Percentiles rank a stretch among this genome's conserved stretches.
phyloP scores from a whole-genome alignment of 2,113 vertebrate genomes.

The Ursus arctos region DNA sequence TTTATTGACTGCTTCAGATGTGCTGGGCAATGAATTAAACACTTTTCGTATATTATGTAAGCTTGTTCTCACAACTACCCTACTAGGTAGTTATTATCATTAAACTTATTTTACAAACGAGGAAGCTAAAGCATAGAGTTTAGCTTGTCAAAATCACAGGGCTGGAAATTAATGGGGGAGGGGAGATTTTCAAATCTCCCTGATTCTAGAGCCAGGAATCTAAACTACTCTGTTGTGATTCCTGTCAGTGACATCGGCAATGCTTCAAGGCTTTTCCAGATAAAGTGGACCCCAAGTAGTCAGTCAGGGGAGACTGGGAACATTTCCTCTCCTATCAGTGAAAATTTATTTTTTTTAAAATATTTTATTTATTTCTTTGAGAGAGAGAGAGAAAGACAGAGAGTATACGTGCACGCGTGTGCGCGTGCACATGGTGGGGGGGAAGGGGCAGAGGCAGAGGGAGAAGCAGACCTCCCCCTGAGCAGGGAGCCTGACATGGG shows the following conservation, averaged over 20 bases:
- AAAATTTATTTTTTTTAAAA: background rate
- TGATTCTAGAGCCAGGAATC: background rate
- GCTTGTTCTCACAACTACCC: background rate
- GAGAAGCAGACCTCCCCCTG: background rate
- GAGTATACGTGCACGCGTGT: no score
- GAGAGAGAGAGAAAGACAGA: background rate
- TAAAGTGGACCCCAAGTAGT: background rate
- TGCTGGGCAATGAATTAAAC: background rate
- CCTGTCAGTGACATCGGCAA: background rate
- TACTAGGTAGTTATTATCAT: background rate
- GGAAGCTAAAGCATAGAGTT: background rate
- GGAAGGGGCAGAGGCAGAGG: background rate
- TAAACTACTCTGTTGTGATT: background rate
- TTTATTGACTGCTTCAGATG: slow-evolving; percentile 33
- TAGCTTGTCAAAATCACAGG: background rate
- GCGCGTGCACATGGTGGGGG: no score
- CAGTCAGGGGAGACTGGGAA: background rate
- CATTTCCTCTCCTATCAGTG: background rate
- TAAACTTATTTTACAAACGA: slow-evolving; percentile 6
- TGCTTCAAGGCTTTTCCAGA: background rate
- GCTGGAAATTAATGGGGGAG: background rate
- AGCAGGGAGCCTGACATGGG: background rate
- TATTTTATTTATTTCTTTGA: background rate
- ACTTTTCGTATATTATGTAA: background rate
- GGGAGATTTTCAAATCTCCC: background rate